Evolutionary conservation across 2,888 invertebrate genomes (phyloP), one percentile per base, ranked within the genome.

Genomic region (Andrena haemorrhoa): DNA sequence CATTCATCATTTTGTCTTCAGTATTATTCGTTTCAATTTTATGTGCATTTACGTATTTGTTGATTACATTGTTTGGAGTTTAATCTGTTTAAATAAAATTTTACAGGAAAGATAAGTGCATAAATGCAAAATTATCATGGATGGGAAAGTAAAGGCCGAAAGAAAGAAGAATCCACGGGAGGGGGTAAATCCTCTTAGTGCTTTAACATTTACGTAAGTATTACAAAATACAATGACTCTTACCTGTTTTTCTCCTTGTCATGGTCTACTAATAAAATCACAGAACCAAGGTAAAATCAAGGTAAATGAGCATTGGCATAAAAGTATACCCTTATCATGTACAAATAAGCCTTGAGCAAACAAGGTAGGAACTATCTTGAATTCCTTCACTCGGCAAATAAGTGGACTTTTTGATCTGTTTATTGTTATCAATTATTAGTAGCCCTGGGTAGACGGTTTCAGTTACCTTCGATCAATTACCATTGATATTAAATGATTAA

Each of bases 131-230:
- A n/a, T 23, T 49, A 75, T 80, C 74, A 94, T 94, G 94, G 94
- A 94, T 85, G 92, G 92, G 76, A 93, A 92, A 79, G 89, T 76
- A 58, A 87, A 90, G 49, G 69, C 80, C 2, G 90, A 93, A 75
- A 93, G 89, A 75, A 89, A 84, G 73, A 93, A 92, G 79, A 95
- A 95, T 92, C 95, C 95, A 2, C 94, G 95, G 53, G 94, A 94
- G 85, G 94, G 93, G 80, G 95, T 95, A 0, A 95, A 95, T 90
- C 89, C 94, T 60, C 92, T 95, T 75, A 95, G 95, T 31, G 90
- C 94, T 76, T 90, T 95, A 66, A 95, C 95, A 63, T 95, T 95
- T 89, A 93, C 95, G 95, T 95, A 94, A 89, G 94, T 93, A 23
- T n/a, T 29, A 66, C 26, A 2, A 41, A 29, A 12, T n/a, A 3